Evolutionary conservation across 2,888 invertebrate genomes (phyloP).

Genomic region (Toxonevra muliebris): DNA sequence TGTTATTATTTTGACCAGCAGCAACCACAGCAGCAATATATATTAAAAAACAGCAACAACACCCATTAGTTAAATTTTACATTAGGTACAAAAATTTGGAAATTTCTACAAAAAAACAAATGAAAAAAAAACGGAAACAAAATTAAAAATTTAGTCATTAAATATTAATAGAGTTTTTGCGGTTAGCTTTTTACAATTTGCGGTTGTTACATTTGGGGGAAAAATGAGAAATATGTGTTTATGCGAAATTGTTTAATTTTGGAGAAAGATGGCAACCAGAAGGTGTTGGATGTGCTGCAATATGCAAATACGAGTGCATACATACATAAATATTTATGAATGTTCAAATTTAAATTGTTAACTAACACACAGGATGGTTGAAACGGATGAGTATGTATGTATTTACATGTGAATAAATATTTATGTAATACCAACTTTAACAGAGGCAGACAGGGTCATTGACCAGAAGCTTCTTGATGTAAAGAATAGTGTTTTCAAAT

Average conservation of each 20-base stretch:
- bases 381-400: neutral
- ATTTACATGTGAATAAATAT: neutral
- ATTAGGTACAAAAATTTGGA: constrained; percentile 22
- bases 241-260: too few species aligned
- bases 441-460: too few species aligned
- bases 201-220: constrained; percentile 19
- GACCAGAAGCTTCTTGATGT: too few species aligned
- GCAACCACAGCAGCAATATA: neutral
- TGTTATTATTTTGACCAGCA: neutral
- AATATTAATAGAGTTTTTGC: constrained; percentile 42
- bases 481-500: too few species aligned
- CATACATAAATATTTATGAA: too few species aligned
- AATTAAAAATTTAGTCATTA: constrained; percentile 40
- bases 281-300: too few species aligned
- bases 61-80: constrained; percentile 35
- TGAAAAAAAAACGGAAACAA: constrained; percentile 13
- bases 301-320: neutral
- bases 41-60: neutral
- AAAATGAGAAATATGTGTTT: too few species aligned
- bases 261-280: too few species aligned
- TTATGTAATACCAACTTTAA: too few species aligned
- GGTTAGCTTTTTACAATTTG: constrained; percentile 39
- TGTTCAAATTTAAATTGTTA: too few species aligned
- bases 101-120: constrained; percentile 20
- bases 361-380: too few species aligned